Evolutionary conservation across 2,888 invertebrate genomes (phyloP), one percentile per base, ranked within the genome.

Genomic region (Tenthredo distinguenda): DNA sequence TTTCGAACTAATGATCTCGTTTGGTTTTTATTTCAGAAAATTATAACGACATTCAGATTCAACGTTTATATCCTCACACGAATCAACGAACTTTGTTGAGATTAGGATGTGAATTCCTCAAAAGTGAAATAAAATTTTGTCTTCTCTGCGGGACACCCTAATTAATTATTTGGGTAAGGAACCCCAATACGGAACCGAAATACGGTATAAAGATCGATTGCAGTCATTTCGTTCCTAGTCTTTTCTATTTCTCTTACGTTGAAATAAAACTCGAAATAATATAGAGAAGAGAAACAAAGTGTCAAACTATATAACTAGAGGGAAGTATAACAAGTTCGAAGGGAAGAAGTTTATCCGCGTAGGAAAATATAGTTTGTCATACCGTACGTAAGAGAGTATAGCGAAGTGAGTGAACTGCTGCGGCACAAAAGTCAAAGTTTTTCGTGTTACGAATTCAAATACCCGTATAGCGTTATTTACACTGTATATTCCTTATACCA

Each of bases 301-400:
- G 26, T 62, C 62, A 26, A 26, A 26, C 55, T 55, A 21, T 26
- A 18, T 34, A 68, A 68, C 26, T 68, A 34, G 0, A 3, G 34
- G 21, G 18, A 6, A 34, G 18, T 68, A 68, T 68, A 68, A 68
- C 68, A 68, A 68, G 68, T 68, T 34, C n/a, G 18, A 47, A 47
- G 47, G n/a, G 18, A 68, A 68, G 68, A 68, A 68, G 31, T 68
- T 68, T 68, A 68, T 68, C 18, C 68, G 7, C 68, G 68, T 68
- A 34, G 18, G 31, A 18, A 68, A 68, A 68, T 68, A 68, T 68
- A 62, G 68, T 68, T 68, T 34, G 68, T 68, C 68, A 68, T 18
- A 15, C 18, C 21, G 34, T 68, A 15, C 12, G 34, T 18, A 5
- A 6, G 18, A 31, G 34, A 18, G 34, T 26, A 68, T 34, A 68